Evolutionary conservation across 2,888 invertebrate species (phyloP), one percentile per base, ranked within the genome.

Genomic region (Cephus pygmeus): DNA sequence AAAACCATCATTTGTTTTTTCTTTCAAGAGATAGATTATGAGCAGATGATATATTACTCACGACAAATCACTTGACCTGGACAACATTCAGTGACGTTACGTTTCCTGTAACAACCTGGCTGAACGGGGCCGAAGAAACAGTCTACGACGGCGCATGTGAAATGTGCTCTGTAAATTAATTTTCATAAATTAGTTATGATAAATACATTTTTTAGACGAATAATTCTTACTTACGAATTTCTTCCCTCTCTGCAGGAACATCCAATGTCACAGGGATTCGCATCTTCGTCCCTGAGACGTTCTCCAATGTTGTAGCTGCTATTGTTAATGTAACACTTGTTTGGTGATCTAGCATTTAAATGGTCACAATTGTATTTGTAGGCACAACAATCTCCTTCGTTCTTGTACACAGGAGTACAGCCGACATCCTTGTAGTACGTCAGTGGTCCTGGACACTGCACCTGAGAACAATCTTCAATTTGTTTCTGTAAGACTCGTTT

Each of bases 281-380:
- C 34, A 69, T 90, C 87, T 73, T 87, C 89, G 0, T 82, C 77
- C 69, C 35, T 85, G 11, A 90, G 76, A 0, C 0, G 0, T 11
- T 90, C 87, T 0, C 86, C 85, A 30, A 87, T 73, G 4, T 73
- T 75, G 69, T 90, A 90, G 23, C 73, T 83, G 15, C 86, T 75
- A 1, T 81, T 85, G 31, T 88, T 88, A 2, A 81, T 75, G 35
- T 89, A 87, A 77, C 90, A 90, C 75, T 89, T 89, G 30, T 86
- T 74, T 0, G 36, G 69, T 1, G 84, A 79, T 75, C 86, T 80
- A 0, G 34, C 35, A 12, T 84, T 78, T 40, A 90, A 71, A 69
- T 87, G 82, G n/a, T 83, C 83, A 73, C 90, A 90, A 34, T 90
- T 79, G 80, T 86, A 90, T 35, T 77, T 81, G 3, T 75, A 56